These are phyloP conservation scores for Panthera leo DNA, from an alignment of 2,113 vertebrate genomes.

Conservation along the genomic window DNA sequence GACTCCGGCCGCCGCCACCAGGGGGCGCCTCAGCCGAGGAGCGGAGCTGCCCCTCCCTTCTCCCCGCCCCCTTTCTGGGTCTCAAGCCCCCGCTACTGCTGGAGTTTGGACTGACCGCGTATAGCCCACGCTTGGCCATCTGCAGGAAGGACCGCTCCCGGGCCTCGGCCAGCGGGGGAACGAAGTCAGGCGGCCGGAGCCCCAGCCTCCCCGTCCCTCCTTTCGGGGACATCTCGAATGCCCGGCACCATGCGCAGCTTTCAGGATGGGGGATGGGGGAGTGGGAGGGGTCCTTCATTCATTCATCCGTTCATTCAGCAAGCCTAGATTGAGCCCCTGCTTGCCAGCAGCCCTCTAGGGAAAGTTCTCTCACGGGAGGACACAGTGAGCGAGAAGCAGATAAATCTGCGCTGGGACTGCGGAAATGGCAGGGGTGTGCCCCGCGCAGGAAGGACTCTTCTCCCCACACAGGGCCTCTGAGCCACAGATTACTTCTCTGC, in stretches of 20 bases:
- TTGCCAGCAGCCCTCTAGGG: neutral
- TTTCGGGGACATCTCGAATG: too few relatives aligned
- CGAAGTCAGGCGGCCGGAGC: neutral
- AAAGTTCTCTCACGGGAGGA: neutral
- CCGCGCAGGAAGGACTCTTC: accelerated
- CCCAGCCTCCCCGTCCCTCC: neutral
- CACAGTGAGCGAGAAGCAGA: neutral
- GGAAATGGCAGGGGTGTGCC: accelerated
- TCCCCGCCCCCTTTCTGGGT: accelerated
- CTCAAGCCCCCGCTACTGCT: accelerated
- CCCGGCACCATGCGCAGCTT: neutral
- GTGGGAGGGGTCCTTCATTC: too few relatives aligned
- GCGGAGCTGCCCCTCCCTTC: neutral
- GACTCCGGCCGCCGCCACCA: neutral
- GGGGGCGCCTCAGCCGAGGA: neutral
- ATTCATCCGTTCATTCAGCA: neutral
- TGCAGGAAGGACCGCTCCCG: neutral
- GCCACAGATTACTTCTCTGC: neutral
- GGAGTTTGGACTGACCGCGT: neutral
- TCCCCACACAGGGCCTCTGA: neutral
- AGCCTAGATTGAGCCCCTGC: neutral
- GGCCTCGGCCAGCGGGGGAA: neutral
- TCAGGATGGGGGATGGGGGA: neutral
- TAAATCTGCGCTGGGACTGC: accelerated
- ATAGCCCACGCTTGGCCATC: neutral